phyloP scores from a whole-genome alignment of 92 coral and sea anemone species.

The Zoanthus solanderi region DNA sequence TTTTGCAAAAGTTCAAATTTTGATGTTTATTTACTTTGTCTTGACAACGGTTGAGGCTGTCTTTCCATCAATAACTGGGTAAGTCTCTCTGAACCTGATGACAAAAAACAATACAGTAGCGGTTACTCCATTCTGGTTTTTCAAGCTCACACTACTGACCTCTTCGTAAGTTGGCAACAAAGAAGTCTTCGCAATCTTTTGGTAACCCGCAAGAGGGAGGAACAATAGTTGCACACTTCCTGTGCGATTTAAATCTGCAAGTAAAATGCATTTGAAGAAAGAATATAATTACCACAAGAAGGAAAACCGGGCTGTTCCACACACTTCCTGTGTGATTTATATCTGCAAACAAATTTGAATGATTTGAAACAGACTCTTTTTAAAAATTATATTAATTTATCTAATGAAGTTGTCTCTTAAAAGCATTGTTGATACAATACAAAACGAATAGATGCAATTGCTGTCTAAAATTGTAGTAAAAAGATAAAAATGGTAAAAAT shows the following conservation, averaged over 20 bases:
- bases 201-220: slow-evolving; percentile 86
- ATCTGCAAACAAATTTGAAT: slow-evolving; percentile 36
- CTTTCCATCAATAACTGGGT: slow-evolving; percentile 24
- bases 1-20: slow-evolving; percentile 13
- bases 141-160: slow-evolving; percentile 56
- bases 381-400: neutral
- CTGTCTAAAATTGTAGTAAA: too few species aligned
- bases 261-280: slow-evolving; percentile 20
- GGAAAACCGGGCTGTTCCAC: slow-evolving; percentile 29
- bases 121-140: neutral
- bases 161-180: slow-evolving; percentile 75
- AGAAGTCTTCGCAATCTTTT: slow-evolving; percentile 81
- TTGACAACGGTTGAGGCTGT: slow-evolving; percentile 32
- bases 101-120: slow-evolving; percentile 1
- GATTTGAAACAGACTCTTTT: neutral
- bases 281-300: slow-evolving; percentile 32
- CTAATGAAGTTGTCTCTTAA: too few species aligned
- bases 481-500: too few species aligned
- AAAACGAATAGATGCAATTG: too few species aligned
- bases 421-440: too few species aligned
- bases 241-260: slow-evolving; percentile 88
- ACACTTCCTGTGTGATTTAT: slow-evolving; percentile 49
- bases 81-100: slow-evolving; percentile 32
- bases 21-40: slow-evolving; percentile 46
- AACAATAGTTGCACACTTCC: slow-evolving; percentile 86